Evolutionary conservation across 2,797 vertebrate genomes (phyloP).

Genomic region (Meda fulgida): DNA sequence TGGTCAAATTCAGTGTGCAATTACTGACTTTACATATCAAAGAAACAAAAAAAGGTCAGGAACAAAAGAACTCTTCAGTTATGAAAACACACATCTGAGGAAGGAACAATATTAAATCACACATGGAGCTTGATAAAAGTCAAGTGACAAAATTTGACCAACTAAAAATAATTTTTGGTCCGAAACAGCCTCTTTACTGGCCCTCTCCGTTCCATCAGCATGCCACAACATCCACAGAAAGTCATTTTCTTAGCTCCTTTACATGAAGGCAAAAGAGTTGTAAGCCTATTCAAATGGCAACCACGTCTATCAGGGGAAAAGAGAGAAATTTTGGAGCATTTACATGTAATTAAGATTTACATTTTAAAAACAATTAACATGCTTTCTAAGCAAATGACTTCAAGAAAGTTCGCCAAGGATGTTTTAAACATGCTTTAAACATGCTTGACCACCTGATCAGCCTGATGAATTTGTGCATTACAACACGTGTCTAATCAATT

Average conservation of each 20-base stretch:
- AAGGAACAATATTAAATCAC: no score
- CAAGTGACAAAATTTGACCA: no score
- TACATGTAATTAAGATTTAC: neutral
- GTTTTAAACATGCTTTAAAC: neutral
- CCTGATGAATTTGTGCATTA: no score
- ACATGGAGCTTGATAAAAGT: no score
- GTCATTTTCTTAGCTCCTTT: neutral
- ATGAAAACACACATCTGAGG: neutral
- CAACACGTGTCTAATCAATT: fast-evolving
- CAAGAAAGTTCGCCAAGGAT: neutral
- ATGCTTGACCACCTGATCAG: no score
- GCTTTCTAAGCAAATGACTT: neutral
- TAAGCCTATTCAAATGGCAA: neutral
- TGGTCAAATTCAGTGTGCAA: neutral
- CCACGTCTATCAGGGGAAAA: neutral
- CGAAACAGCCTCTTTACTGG: neutral
- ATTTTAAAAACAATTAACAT: no score
- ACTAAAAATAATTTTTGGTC: neutral
- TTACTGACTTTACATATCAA: neutral
- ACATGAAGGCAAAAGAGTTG: neutral
- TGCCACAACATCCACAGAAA: neutral
- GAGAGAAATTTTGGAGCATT: neutral
- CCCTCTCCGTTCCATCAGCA: neutral
- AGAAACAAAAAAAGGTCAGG: neutral
- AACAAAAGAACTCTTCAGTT: neutral